Evolutionary conservation across 2,888 invertebrate species (phyloP).

Genomic region (Alviniconcha strummeri): DNA sequence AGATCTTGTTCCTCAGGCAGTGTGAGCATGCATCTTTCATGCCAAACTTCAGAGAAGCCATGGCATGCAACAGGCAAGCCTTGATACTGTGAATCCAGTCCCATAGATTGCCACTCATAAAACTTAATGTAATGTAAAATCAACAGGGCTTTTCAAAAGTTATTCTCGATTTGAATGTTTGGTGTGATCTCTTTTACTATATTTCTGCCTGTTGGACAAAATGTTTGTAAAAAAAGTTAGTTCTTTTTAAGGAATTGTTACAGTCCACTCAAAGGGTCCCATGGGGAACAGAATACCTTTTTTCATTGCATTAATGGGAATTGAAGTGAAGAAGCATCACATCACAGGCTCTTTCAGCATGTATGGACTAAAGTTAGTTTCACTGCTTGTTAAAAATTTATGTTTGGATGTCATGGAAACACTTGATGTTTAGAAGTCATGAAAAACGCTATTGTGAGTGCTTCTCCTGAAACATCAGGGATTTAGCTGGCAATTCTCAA

Average conservation of each 20-base stretch:
- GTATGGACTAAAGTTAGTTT: not conserved
- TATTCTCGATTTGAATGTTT: not conserved
- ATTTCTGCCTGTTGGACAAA: not conserved
- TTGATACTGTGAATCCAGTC: too few species aligned
- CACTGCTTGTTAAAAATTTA: not conserved
- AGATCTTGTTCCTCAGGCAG: too few species aligned
- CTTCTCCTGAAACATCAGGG: too few species aligned
- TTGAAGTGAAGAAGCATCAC: too few species aligned
- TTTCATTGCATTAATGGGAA: not conserved
- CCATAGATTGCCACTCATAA: not conserved
- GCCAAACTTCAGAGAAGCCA: too few species aligned
- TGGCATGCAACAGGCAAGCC: too few species aligned
- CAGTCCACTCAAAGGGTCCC: too few species aligned
- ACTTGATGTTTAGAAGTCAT: too few species aligned
- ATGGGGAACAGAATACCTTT: not conserved
- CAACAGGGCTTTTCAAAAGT: not conserved
- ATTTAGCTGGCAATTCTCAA: too few species aligned
- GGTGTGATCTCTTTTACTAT: conserved; percentile 1
- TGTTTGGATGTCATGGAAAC: not conserved
- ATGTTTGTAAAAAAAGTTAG: not conserved
- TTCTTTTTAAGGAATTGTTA: not conserved
- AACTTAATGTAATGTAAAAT: not conserved
- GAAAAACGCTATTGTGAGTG: too few species aligned
- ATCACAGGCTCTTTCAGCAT: too few species aligned
- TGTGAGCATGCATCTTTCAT: too few species aligned